Evolutionary conservation across 2,888 invertebrate genomes (phyloP), one percentile per base, ranked within the genome.

Genomic region (Colletes collaris): DNA sequence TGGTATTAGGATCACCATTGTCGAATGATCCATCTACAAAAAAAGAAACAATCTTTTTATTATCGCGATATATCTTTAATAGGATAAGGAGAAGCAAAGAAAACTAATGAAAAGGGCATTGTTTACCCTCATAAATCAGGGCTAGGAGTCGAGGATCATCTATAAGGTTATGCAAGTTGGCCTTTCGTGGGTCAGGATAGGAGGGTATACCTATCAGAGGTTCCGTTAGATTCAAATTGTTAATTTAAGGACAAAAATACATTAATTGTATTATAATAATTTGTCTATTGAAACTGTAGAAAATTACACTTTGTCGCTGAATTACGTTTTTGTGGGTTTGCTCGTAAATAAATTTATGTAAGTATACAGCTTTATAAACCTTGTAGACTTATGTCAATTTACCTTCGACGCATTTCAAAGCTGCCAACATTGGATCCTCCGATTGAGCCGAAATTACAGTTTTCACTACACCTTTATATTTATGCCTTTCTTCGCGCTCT

Each of bases 1-100:
- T 99, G 1, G 99, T 99, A 88, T 97, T 98, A 49, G 99, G 98
- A 94, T 99, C 99, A 0, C 98, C 98, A 76, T 97, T 97, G 93
- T 99, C 98, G 92, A 97, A 98, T 0, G 98, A 98, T 37, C 98
- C 98, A 56, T 96, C 93, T 92, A 77, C 49, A 88, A 90, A 87
- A 16, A 83, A 27, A 27, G 16, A 27, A 3, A 76, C n/a, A 69
- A 62, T 11, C 55, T 13, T 55, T 53, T 53, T 83, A 62, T 63
- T 66, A 58, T 58, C 62, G 50, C 52, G 40, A 62, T 40, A 27
- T 19, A 66, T 63, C 10, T 73, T 19, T 8, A 56, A 73, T n/a
- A 44, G 27, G 50, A 16, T 7, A 2, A 40, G 44, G 60, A 60
- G 50, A 78, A 71, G 52, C 67, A 79, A 79, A 46, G 46, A 55